A percentile compares a stretch with the other conserved stretches of the same genome.
Conservation (phyloP, 2,888 invertebrate genomes). For the Oxycera nigricornis region DNA sequence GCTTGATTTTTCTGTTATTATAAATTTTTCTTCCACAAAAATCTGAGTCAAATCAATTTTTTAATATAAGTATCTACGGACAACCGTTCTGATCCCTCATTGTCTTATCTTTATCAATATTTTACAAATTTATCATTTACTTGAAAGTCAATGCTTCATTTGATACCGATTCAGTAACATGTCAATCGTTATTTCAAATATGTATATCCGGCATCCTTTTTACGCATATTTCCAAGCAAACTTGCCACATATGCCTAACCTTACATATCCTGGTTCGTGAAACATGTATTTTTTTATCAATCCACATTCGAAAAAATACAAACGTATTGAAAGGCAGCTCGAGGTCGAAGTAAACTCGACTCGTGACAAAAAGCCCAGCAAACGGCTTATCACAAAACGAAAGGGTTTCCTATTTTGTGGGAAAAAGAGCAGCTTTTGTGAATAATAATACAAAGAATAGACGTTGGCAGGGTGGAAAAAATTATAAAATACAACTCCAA, state of each 20-base stretch:
- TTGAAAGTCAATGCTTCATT: no score
- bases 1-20: no score
- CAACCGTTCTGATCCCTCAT: no score
- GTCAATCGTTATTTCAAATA: no score
- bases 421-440: slow-evolving; percentile 19
- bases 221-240: no score
- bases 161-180: no score
- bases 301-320: not conserved
- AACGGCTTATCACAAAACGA: slow-evolving; percentile 25
- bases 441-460: not conserved
- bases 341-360: not conserved
- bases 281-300: slow-evolving; percentile 31
- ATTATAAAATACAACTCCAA: slow-evolving; percentile 25
- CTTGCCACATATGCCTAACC: slow-evolving; percentile 14
- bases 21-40: no score
- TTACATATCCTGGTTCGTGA: slow-evolving; percentile 16
- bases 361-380: slow-evolving; percentile 18
- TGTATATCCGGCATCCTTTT: no score
- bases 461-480: not conserved
- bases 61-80: no score
- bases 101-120: no score
- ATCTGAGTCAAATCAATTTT: no score
- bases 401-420: slow-evolving; percentile 34
- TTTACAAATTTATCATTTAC: no score
- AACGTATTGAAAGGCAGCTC: not conserved